A percentile compares a stretch with the other conserved stretches of the same genome.
Evolutionary conservation across 1,140 invertebrate genomes (phyloP).

Genomic region (Drosophila sproati): DNA sequence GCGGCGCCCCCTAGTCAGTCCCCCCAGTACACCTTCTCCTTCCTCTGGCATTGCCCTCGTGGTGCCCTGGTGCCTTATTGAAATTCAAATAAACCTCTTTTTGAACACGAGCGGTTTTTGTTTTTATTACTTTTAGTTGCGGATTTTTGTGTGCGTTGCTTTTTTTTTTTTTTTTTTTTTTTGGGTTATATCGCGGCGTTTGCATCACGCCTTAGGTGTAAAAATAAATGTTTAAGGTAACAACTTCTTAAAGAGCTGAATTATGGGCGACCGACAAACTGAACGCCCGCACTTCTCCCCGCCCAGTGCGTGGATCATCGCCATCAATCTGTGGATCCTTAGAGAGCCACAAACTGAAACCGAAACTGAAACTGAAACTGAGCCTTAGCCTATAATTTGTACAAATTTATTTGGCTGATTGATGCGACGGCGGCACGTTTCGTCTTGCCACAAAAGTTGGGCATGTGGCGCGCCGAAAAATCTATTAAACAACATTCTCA

Average conservation of each 20-base stretch:
- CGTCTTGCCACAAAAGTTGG: slow-evolving; percentile 60
- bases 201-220: slow-evolving; percentile 75
- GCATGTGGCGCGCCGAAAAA: slow-evolving; percentile 64
- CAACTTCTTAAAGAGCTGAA: slow-evolving; percentile 81
- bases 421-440: slow-evolving; percentile 62
- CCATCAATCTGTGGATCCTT: slow-evolving; percentile 60
- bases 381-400: slow-evolving; percentile 70
- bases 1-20: background rate
- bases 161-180: slow-evolving; percentile 28
- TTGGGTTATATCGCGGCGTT: slow-evolving; percentile 40
- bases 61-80: slow-evolving; percentile 57
- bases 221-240: slow-evolving; percentile 83
- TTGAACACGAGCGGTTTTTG: slow-evolving; percentile 32
- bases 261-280: slow-evolving; percentile 51
- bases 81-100: slow-evolving; percentile 76
- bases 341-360: slow-evolving; percentile 2
- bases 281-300: background rate
- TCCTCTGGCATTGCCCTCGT: background rate
- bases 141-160: slow-evolving; percentile 14
- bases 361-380: background rate
- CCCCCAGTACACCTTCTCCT: background rate
- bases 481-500: slow-evolving; percentile 61
- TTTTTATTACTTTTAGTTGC: slow-evolving; percentile 23
- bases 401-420: slow-evolving; percentile 71
- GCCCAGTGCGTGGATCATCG: slow-evolving; percentile 12